Base-by-base conservation (phyloP, 2,888 invertebrate genomes). In the Euzophera pinguis region DNA sequence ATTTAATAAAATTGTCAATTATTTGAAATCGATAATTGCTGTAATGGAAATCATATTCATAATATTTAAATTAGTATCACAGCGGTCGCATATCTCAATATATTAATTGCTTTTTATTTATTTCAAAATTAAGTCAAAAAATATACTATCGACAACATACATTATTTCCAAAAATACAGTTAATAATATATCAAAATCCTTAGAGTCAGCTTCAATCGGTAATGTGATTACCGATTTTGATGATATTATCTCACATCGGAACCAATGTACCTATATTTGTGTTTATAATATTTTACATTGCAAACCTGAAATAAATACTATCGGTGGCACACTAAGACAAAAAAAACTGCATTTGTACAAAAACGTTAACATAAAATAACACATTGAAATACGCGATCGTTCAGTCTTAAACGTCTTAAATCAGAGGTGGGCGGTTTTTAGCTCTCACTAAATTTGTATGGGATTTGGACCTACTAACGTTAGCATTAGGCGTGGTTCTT, bases 391-490 rank as follows among this genome's bases (percentile, higher is more conserved):
- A 50, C 52, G 48, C 37, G 38, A 39, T 22, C 43, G 42, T 37
- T 48, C 55, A 57, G 52, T 53, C 56, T 56, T 53, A 13, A 12
- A 1, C n/a, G 42, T 27, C 47, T 79, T 69, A 85, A 57, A 84
- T 78, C 34, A 86, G 71, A 38, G 88, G 88, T 55, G 88, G 88
- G 47, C 87, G 61, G 53, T 88, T 84, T 64, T 83, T 85, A 1
- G 62, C 79, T 62, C 86, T 67, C 9, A 74, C 70, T 55, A 89
- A 64, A 62, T 85, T 74, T 14, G 84, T 67, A 49, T 88, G 87
- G 0, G 88, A 84, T 48, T 87, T 85, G n/a, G 89, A 85, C 57
- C 88, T 63, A 59, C 71, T 77, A 37, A 86, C 70, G 47, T 75
- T 78, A 50, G 9, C 39, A 39, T 65, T 77, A 0, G 85, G 81